Evolutionary conservation across 2,113 vertebrate species (phyloP), one percentile per base, ranked within the genome.

Genomic region (Etheostoma cragini): DNA sequence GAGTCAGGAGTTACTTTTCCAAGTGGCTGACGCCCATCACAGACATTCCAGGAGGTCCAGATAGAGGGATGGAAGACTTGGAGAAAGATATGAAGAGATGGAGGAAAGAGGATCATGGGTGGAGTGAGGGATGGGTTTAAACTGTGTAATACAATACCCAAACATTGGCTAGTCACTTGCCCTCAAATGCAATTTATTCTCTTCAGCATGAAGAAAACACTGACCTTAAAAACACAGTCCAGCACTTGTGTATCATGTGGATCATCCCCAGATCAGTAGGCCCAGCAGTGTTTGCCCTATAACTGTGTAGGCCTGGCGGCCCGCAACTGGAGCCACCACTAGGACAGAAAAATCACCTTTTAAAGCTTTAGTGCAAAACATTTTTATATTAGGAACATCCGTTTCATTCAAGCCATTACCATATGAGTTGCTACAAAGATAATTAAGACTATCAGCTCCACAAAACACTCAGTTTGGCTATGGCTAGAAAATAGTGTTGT

Each of bases 41-140:
- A 66, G 66, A 80, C 72, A 63, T 85, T 85, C 83, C 58, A 50
- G 42, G 76, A 79, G 50, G 62, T 80, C 65, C 17, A 60, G 10
- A 58, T 46, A 57, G 38, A 79, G 66, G 19, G 21, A 75, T 54
- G 61, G 47, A 62, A 69, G 19, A 69, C 53, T 49, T 66, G 53
- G 35, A 65, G 56, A 52, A 65, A 52, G 13, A 22, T 47, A 54
- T 49, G 30, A 26, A 22, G 65, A 38, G 35, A 35, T 53, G 54
- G 30, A 49, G 50, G 38, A 54, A 50, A 38, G 19, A 19, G 38
- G 30, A 76, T 33, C 47, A 42, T 56, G 26, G 17, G 30, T 71
- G 57, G 47, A 74, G 33, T 1, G 12, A 64, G 45, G 12, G 5
- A 54, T 42, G 56, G 54, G 61, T 45, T 46, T 26, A 50, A 38